phyloP scores from a whole-genome alignment of 2,113 vertebrate genomes.

The Hiodon tergisus region DNA sequence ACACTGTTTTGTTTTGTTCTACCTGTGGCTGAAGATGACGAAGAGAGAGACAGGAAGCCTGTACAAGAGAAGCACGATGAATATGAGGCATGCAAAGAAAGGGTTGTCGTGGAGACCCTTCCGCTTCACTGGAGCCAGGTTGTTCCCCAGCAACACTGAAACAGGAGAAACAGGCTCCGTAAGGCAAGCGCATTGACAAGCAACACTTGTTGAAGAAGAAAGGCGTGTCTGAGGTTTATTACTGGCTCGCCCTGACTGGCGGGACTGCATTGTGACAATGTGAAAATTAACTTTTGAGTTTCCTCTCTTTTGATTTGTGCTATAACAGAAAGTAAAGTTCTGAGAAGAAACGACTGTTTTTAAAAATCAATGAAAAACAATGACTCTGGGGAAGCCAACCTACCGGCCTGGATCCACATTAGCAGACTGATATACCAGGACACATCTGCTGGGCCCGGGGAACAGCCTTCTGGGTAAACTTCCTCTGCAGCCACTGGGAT shows the following conservation, averaged over 20 bases:
- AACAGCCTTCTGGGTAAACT: not conserved
- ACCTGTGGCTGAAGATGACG: slow-evolving; percentile 40
- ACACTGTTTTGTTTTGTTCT: not conserved
- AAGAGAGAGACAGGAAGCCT: slow-evolving; percentile 27
- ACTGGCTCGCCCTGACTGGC: too few species aligned
- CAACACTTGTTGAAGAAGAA: too few species aligned
- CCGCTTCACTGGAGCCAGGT: slow-evolving; percentile 32
- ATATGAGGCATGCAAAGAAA: slow-evolving; percentile 28
- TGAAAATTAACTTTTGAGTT: too few species aligned
- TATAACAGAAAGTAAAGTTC: not conserved
- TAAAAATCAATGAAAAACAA: not conserved
- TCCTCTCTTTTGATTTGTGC: too few species aligned
- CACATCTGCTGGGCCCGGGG: slow-evolving; percentile 1
- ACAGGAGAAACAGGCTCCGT: slow-evolving; percentile 2
- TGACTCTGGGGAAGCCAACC: not conserved
- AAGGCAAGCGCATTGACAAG: not conserved
- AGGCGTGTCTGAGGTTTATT: too few species aligned
- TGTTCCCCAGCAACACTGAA: slow-evolving; percentile 41
- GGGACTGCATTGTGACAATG: too few species aligned
- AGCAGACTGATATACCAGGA: not conserved
- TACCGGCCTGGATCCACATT: slow-evolving; percentile 20
- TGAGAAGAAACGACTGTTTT: not conserved
- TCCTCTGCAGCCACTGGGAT: not conserved
- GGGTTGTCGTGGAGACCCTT: slow-evolving; percentile 22
- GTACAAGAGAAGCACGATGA: slow-evolving; percentile 34